Conservation (phyloP, 2,113 vertebrate species). For the Pristiophorus japonicus region DNA sequence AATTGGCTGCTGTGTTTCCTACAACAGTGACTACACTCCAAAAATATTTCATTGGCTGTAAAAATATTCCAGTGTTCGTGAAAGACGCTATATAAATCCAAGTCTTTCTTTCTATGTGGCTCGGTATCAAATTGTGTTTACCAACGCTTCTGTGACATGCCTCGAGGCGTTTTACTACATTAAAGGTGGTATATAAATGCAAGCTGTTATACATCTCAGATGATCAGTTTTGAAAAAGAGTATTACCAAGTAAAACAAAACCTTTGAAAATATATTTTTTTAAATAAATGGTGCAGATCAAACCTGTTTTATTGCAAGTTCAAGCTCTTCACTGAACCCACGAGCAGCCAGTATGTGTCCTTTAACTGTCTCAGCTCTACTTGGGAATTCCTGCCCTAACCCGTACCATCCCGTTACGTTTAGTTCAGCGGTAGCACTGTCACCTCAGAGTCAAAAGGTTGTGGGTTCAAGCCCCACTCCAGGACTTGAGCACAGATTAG, state of each 20-base stretch:
- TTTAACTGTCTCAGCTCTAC: neutral
- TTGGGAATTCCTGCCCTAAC: neutral
- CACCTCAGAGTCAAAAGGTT: neutral
- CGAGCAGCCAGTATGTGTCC: neutral
- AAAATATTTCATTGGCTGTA: too few species aligned
- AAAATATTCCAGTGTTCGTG: too few species aligned
- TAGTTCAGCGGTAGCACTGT: neutral
- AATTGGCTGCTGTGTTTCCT: too few species aligned
- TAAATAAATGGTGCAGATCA: neutral
- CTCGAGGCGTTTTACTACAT: too few species aligned
- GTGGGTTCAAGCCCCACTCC: neutral
- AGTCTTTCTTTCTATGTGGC: too few species aligned
- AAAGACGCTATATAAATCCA: too few species aligned
- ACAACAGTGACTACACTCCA: too few species aligned
- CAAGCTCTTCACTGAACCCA: neutral
- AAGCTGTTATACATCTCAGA: neutral
- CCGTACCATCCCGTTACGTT: neutral
- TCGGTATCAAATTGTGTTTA: too few species aligned
- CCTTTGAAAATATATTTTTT: too few species aligned
- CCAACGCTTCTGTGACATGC: too few species aligned
- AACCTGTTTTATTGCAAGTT: neutral
- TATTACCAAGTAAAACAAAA: neutral
- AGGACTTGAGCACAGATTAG: neutral
- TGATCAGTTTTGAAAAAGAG: neutral
- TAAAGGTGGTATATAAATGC: too few species aligned